Conservation (phyloP, 2,113 vertebrate species). For the Chaetodon trifascialis region DNA sequence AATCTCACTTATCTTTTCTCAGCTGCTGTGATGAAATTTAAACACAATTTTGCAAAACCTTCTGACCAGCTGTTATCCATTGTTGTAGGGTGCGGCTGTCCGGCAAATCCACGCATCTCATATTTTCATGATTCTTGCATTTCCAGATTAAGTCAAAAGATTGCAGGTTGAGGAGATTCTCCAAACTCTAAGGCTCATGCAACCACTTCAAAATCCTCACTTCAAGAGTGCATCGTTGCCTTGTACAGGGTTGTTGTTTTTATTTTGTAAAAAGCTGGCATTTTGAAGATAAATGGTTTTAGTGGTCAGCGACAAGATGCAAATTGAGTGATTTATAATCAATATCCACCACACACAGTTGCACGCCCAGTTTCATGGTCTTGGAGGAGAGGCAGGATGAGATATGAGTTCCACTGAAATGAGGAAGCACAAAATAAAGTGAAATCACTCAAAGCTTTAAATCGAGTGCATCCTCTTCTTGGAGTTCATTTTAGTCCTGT, state of each 20-base stretch:
- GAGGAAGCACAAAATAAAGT: neutral
- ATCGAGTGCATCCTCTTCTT: neutral
- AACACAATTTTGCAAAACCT: neutral
- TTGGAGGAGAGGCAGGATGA: neutral
- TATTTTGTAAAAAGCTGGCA: constrained; percentile 10
- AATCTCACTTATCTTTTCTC: neutral
- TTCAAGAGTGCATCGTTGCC: neutral
- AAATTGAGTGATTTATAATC: neutral
- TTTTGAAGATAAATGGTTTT: constrained; percentile 23
- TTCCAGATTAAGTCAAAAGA: neutral
- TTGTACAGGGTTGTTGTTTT: constrained; percentile 10
- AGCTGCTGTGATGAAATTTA: neutral
- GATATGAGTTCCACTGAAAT: neutral
- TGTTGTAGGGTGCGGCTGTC: neutral
- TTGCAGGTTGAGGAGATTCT: neutral
- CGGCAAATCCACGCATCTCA: constrained; percentile 9
- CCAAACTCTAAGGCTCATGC: constrained; percentile 1
- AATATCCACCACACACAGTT: constrained; percentile 3
- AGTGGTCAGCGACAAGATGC: neutral
- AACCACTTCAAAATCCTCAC: constrained; percentile 4
- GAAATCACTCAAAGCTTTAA: neutral
- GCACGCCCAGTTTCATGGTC: neutral
- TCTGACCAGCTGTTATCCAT: neutral
- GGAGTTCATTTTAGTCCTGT: neutral
- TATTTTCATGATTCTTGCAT: constrained; percentile 7